These are phyloP conservation scores for Battus philenor DNA, from an alignment of 1,140 invertebrate species.

Conservation along the genomic window DNA sequence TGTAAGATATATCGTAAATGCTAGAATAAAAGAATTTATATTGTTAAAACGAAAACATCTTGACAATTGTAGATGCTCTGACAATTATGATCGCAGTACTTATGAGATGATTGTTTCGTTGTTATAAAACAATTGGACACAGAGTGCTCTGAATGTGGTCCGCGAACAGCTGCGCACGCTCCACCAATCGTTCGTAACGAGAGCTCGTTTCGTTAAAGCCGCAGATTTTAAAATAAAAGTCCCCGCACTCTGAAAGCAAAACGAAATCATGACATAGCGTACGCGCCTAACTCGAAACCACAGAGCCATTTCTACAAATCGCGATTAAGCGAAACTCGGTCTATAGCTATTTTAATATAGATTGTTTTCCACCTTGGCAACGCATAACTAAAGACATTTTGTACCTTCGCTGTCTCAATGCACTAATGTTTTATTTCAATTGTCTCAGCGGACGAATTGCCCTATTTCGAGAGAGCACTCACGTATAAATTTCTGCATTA, in stretches of 20 bases:
- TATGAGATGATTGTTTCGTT: neutral
- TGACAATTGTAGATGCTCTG: neutral
- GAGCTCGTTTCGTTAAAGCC: constrained; percentile 61
- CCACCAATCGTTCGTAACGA: constrained; percentile 40
- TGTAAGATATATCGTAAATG: no score
- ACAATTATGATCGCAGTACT: neutral
- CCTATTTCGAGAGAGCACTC: constrained; percentile 59
- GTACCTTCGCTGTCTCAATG: constrained; percentile 24
- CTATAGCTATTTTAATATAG: constrained; percentile 28
- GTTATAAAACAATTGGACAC: constrained; percentile 17
- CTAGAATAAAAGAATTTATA: neutral
- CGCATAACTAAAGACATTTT: constrained; percentile 25
- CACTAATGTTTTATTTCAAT: constrained; percentile 61
- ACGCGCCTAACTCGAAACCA: constrained; percentile 41
- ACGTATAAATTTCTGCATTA: constrained; percentile 48
- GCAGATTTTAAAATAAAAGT: constrained; percentile 68
- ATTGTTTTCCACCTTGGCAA: constrained; percentile 31
- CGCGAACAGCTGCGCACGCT: constrained; percentile 36
- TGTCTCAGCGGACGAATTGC: constrained; percentile 66
- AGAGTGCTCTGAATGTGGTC: constrained; percentile 8
- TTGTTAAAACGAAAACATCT: neutral
- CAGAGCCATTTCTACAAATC: constrained; percentile 31
- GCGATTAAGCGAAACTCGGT: constrained; percentile 29
- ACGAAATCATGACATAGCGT: constrained; percentile 45
- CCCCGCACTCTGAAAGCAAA: constrained; percentile 48